Conservation (phyloP, 1,140 invertebrate genomes). For the Harlomillsia oculata region DNA sequence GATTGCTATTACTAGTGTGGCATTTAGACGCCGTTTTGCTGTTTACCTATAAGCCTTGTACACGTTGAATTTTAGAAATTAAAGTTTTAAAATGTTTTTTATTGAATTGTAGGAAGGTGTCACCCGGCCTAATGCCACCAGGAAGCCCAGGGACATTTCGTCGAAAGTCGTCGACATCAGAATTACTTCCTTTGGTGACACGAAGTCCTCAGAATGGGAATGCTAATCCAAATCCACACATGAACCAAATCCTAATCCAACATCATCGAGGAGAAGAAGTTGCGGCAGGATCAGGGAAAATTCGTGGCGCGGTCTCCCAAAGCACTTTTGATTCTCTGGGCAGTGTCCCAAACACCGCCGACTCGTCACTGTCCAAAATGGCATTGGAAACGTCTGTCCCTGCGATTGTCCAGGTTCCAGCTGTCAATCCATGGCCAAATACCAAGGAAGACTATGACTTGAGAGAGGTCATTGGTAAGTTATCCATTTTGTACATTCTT, state of each 20-base stretch:
- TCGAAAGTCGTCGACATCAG: slow-evolving; percentile 48
- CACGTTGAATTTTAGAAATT: not conserved
- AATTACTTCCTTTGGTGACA: slow-evolving; percentile 35
- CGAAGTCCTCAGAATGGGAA: slow-evolving; percentile 22
- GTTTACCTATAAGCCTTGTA: not conserved
- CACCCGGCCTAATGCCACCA: slow-evolving; percentile 51
- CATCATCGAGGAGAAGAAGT: slow-evolving; percentile 6
- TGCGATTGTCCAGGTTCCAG: slow-evolving; percentile 2
- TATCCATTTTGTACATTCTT: slow-evolving; percentile 24
- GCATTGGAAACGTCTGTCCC: slow-evolving; percentile 16
- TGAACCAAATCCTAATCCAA: not conserved
- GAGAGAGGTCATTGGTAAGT: slow-evolving; percentile 83
- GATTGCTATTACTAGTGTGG: not conserved
- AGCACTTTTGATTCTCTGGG: slow-evolving; percentile 16
- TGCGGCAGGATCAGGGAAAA: slow-evolving; percentile 8
- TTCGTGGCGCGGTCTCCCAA: slow-evolving; percentile 21
- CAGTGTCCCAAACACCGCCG: slow-evolving; percentile 12
- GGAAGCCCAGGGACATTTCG: slow-evolving; percentile 56
- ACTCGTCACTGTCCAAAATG: slow-evolving; percentile 28
- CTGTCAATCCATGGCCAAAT: slow-evolving; percentile 62
- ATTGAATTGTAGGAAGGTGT: slow-evolving; percentile 47
- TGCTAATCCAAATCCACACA: slow-evolving; percentile 4
- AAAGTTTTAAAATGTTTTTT: not conserved
- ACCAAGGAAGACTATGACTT: slow-evolving; percentile 88
- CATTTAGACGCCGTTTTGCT: not conserved